These are phyloP conservation scores for Oxyruncus cristatus DNA, from an alignment of 2,113 vertebrate genomes.

Conservation along the genomic window DNA sequence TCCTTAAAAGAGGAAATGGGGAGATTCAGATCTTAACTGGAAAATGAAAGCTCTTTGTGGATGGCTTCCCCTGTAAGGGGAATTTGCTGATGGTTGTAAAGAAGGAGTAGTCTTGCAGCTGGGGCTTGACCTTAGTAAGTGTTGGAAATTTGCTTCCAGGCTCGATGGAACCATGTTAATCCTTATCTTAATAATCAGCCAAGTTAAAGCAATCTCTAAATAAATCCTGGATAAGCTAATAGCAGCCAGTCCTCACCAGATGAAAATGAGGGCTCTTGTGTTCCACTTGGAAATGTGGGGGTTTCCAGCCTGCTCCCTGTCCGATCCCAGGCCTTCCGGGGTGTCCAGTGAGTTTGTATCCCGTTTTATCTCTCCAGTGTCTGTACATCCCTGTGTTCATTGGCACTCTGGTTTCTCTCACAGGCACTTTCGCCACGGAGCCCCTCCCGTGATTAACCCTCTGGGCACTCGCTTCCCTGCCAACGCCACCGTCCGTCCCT, in stretches of 20 bases:
- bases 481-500: constrained; percentile 69
- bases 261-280: neutral
- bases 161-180: constrained; percentile 1
- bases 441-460: constrained; percentile 91
- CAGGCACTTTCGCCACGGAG: constrained; percentile 88
- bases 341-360: neutral
- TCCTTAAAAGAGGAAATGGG: neutral
- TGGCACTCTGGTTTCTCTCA: neutral
- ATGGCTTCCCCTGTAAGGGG: neutral
- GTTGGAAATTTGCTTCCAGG: constrained; percentile 29
- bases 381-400: neutral
- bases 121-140: neutral
- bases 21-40: neutral
- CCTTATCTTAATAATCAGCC: constrained; percentile 34
- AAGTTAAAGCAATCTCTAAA: constrained; percentile 27
- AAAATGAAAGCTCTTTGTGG: neutral
- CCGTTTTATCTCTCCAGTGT: neutral
- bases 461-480: constrained; percentile 79
- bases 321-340: neutral
- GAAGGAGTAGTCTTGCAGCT: neutral
- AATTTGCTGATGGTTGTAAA: neutral
- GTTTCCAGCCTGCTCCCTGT: neutral
- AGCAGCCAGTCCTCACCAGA: neutral
- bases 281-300: neutral
- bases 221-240: neutral